Evolutionary conservation across 2,888 invertebrate species (phyloP).

Genomic region (Nudaria mundana): DNA sequence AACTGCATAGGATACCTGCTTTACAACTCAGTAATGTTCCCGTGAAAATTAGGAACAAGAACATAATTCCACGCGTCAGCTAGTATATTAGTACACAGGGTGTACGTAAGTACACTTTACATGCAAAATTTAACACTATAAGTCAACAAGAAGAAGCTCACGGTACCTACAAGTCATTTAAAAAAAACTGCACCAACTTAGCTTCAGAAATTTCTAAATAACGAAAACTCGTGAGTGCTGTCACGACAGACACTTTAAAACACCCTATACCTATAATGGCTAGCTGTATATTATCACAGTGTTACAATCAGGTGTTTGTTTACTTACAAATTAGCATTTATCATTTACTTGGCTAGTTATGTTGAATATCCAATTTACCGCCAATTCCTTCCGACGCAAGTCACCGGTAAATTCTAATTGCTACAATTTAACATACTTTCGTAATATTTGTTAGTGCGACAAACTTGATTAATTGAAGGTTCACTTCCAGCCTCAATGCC

Average conservation of each 20-base stretch:
- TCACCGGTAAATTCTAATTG: conserved; percentile 1
- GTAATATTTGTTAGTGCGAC: conserved; percentile 14
- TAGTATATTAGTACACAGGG: no score
- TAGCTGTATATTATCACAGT: conserved; percentile 28
- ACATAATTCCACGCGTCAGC: no score
- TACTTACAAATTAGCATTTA: conserved; percentile 15
- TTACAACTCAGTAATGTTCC: no score
- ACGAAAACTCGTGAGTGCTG: conserved; percentile 36
- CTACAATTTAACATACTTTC: conserved; percentile 14
- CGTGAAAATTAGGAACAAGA: no score
- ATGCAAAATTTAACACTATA: no score
- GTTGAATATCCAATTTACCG: conserved; percentile 22
- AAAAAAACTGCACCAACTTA: conserved; percentile 11
- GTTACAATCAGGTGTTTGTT: conserved; percentile 30
- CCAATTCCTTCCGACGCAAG: conserved; percentile 10
- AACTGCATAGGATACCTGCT: no score
- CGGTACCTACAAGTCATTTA: no score
- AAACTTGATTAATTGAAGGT: conserved; percentile 34
- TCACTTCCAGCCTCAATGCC: conserved; percentile 29
- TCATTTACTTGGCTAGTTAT: conserved; percentile 6
- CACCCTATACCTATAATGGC: no score
- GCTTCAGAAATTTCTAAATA: conserved; percentile 26
- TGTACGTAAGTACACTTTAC: no score
- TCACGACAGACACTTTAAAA: conserved; percentile 46
- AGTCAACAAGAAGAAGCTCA: no score